These are phyloP conservation scores for Emys orbicularis DNA, from an alignment of 2,797 vertebrate genomes.

Conservation along the genomic window DNA sequence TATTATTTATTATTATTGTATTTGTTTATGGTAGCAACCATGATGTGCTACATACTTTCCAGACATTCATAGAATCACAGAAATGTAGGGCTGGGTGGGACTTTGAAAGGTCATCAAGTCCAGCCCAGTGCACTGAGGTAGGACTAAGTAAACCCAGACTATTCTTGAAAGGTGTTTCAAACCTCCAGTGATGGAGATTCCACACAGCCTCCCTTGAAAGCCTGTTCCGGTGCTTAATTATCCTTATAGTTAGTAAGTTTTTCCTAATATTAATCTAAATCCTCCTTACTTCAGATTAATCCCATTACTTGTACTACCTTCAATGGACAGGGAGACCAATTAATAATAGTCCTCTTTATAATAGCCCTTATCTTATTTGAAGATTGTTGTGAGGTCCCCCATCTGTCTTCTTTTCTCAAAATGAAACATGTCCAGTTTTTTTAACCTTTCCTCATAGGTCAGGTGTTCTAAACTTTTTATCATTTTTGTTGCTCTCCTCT, in stretches of 20 bases:
- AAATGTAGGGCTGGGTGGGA: background rate
- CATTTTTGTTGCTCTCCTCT: background rate
- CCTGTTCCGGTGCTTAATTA: background rate
- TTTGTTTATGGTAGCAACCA: rapidly evolving
- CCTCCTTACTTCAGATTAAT: background rate
- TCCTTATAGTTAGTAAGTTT: too few relatives aligned
- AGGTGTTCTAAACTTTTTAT: background rate
- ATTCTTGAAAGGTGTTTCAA: background rate
- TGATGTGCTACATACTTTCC: rapidly evolving
- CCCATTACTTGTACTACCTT: background rate
- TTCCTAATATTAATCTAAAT: too few relatives aligned
- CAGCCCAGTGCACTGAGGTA: background rate
- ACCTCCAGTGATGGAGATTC: background rate
- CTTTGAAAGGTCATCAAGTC: background rate
- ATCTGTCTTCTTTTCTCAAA: background rate
- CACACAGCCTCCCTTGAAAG: background rate
- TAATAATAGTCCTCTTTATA: background rate
- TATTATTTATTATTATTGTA: background rate
- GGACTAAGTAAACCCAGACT: background rate
- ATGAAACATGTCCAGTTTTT: background rate
- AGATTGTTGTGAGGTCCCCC: background rate
- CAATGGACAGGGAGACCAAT: background rate
- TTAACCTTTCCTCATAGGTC: background rate
- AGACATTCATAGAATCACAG: background rate
- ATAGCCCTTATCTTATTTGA: background rate